Base-by-base conservation (phyloP, 2,888 invertebrate genomes). In the Zhengitettix transpicula region DNA sequence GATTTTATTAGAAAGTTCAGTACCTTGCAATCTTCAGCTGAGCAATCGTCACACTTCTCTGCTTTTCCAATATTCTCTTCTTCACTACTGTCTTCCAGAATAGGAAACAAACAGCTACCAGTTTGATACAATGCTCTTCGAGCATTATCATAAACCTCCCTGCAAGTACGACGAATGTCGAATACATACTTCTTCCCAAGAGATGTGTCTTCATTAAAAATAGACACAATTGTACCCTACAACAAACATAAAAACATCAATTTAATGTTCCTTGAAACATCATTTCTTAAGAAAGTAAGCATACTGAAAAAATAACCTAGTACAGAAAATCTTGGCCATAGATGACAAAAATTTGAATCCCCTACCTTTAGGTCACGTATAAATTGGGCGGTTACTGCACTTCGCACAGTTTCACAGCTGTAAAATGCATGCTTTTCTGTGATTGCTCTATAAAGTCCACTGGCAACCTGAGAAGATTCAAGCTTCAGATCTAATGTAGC, bases 371-470 rank as follows among this genome's bases (percentile, higher is more conserved):
- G 77, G 75, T 92, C 92, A 64, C 91, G 80, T 59, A 90, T 89
- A 71, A 88, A 92, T 75, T 93, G 93, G 57, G 89, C 84, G 0
- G 90, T 89, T 58, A 93, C 92, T 61, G 89, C 89, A 64, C 82
- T 87, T 54, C 91, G 79, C 14, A 93, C 92, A 0, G 92, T 92
- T 72, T 93, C 92, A 75, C 92, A 92, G 72, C 89, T 89, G 74
- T 90, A 93, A 77, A 93, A 93, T 54, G 91, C 91, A 72, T 92
- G 91, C 67, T 90, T 89, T 74, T 93, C 93, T 0, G 92, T 93
- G 65, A 93, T 86, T 40, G 90, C 89, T 56, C 92, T 78, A 73
- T 89, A 90, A 40, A 90, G 74, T 47, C 89, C 88, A 55, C 87
- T 87, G 1, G 92, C 91, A 55, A 87, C 84, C 54, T 86, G 85